A percentile compares a stretch with the other conserved stretches of the same genome.
phyloP scores from a whole-genome alignment of 2,113 vertebrate species.

The Anser cygnoides region DNA sequence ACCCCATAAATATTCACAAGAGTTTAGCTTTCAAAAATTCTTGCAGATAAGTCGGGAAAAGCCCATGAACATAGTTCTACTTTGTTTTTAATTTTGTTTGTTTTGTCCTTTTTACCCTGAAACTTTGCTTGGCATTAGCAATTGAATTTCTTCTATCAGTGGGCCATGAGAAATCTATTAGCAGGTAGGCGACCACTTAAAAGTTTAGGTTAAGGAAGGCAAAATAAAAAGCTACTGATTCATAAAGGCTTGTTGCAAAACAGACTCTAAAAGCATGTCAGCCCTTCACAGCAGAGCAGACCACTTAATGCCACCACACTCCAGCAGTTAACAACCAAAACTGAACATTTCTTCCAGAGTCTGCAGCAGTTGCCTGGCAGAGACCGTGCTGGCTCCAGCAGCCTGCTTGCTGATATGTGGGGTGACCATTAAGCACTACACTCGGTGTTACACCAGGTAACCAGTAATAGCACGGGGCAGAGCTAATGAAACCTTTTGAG shows the following conservation, averaged over 20 bases:
- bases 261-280: not conserved
- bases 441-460: not conserved
- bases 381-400: accelerated
- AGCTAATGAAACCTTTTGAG: not conserved
- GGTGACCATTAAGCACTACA: not conserved
- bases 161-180: not conserved
- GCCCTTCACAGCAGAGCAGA: not conserved
- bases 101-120: not conserved
- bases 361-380: not conserved
- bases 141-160: not conserved
- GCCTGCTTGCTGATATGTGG: not conserved
- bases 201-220: not conserved
- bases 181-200: not conserved
- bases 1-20: constrained; percentile 43
- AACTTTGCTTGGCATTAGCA: not conserved
- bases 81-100: not conserved
- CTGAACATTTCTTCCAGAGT: not conserved
- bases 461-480: not conserved
- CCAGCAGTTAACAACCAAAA: not conserved
- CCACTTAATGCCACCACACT: not conserved
- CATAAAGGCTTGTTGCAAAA: not conserved
- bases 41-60: not conserved
- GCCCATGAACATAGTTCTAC: not conserved
- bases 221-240: not conserved
- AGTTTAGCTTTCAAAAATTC: not conserved